phyloP scores from a whole-genome alignment of 2,888 invertebrate species.

The Drosophila heteroneura region DNA sequence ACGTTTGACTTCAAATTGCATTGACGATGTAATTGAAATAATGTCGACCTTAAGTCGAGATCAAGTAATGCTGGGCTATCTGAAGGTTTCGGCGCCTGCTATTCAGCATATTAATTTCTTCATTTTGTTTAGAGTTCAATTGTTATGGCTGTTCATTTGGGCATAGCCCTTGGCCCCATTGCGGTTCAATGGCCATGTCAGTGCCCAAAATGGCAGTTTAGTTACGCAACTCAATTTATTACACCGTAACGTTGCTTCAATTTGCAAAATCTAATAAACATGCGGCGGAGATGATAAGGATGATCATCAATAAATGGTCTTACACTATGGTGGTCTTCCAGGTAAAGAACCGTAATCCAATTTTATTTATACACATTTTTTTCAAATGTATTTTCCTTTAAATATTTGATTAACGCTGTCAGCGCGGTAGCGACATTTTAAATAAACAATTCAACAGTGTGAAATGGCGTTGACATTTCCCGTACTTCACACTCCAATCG shows the following conservation, averaged over 20 bases:
- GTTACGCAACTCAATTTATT: slow-evolving; percentile 56
- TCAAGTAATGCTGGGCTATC: slow-evolving; percentile 14
- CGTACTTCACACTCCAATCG: not conserved
- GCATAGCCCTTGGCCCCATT: slow-evolving; percentile 15
- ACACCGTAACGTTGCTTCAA: slow-evolving; percentile 27
- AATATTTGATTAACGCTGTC: slow-evolving; percentile 1
- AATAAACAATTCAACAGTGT: not conserved
- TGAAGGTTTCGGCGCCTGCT: slow-evolving; percentile 23
- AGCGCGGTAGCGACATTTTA: not conserved
- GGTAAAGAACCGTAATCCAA: not conserved
- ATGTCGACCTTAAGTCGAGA: slow-evolving; percentile 37
- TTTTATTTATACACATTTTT: not conserved
- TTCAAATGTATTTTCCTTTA: not conserved
- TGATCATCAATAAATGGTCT: not conserved
- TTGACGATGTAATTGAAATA: slow-evolving; percentile 58
- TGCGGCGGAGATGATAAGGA: not conserved
- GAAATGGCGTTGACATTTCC: slow-evolving; percentile 10
- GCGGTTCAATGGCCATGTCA: slow-evolving; percentile 43
- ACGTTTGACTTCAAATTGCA: slow-evolving; percentile 48
- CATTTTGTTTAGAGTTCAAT: slow-evolving; percentile 45
- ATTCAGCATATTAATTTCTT: slow-evolving; percentile 63
- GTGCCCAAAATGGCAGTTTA: slow-evolving; percentile 22
- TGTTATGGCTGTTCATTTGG: slow-evolving; percentile 11
- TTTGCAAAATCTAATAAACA: slow-evolving; percentile 40
- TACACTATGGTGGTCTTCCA: not conserved